Percentiles rank a stretch among this genome's conserved stretches.
Conservation (phyloP, 2,113 vertebrate genomes). For the Calcarius ornatus region DNA sequence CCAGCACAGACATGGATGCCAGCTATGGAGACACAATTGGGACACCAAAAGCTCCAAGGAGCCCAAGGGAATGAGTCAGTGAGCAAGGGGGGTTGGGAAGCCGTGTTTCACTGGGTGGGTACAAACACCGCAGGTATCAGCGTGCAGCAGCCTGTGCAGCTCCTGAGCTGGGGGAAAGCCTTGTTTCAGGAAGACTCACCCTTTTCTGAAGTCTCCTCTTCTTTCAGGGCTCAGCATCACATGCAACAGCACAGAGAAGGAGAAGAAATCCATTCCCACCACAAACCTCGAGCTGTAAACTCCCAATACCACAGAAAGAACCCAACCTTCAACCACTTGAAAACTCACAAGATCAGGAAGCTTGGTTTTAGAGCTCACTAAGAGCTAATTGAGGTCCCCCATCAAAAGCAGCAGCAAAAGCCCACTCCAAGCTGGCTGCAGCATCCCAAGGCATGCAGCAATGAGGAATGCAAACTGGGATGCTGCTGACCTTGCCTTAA, state of each 20-base stretch:
- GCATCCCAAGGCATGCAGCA: not conserved
- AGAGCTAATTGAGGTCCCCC: not conserved
- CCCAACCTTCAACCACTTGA: not conserved
- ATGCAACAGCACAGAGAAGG: not conserved
- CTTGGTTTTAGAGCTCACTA: not conserved
- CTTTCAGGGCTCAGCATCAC: not conserved
- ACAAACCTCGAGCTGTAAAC: not conserved
- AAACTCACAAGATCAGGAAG: not conserved
- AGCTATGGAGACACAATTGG: not conserved
- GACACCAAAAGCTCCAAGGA: not conserved
- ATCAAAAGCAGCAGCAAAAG: not conserved
- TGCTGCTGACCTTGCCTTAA: not conserved
- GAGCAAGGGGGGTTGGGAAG: not conserved
- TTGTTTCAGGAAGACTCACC: not conserved
- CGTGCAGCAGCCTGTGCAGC: not conserved
- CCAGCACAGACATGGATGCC: accelerated
- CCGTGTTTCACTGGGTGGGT: not conserved
- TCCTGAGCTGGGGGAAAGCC: not conserved
- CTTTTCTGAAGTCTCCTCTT: not conserved
- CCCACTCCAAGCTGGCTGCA: not conserved
- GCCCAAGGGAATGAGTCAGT: not conserved
- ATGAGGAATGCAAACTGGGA: not conserved
- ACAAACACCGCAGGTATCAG: not conserved
- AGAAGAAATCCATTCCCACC: not conserved
- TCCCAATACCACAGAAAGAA: not conserved